These are phyloP conservation scores for Eristalis arbustorum DNA, from an alignment of 2,888 invertebrate genomes.

Conservation along the genomic window DNA sequence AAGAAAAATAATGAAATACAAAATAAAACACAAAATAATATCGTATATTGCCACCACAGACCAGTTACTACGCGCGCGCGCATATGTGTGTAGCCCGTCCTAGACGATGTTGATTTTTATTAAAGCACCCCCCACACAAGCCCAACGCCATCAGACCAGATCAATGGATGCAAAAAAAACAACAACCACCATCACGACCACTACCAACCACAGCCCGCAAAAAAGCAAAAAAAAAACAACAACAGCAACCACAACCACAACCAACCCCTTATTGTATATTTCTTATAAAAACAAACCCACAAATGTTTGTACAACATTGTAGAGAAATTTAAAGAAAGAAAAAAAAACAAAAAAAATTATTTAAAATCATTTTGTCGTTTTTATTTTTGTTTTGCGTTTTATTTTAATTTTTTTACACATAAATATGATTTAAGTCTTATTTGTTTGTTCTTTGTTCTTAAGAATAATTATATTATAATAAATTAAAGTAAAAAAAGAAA, in stretches of 20 bases:
- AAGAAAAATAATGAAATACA: not conserved
- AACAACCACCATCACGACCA: conserved; percentile 26
- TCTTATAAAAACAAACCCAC: conserved; percentile 54
- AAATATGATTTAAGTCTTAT: conserved; percentile 54
- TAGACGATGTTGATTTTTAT: not conserved
- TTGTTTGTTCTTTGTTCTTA: conserved; percentile 7
- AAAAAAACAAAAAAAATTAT: conserved; percentile 21
- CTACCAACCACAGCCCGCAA: conserved; percentile 18
- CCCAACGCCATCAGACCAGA: not conserved
- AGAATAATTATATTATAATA: conserved; percentile 62
- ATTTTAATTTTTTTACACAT: conserved; percentile 37
- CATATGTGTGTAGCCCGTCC: not conserved
- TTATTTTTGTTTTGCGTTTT: conserved; percentile 32
- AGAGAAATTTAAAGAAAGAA: conserved; percentile 43
- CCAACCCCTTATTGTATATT: conserved; percentile 58
- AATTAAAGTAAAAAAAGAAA: conserved; percentile 30
- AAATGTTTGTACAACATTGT: conserved; percentile 62
- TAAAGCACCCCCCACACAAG: not conserved
- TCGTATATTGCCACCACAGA: conserved; percentile 37
- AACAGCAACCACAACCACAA: conserved; percentile 6
- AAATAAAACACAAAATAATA: conserved; percentile 1
- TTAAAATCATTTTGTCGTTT: conserved; percentile 31
- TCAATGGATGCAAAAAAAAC: conserved; percentile 25
- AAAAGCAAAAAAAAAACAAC: not conserved
- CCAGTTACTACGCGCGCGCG: not conserved